Conservation (phyloP, 2,888 invertebrate genomes). For the Patella caerulea region DNA sequence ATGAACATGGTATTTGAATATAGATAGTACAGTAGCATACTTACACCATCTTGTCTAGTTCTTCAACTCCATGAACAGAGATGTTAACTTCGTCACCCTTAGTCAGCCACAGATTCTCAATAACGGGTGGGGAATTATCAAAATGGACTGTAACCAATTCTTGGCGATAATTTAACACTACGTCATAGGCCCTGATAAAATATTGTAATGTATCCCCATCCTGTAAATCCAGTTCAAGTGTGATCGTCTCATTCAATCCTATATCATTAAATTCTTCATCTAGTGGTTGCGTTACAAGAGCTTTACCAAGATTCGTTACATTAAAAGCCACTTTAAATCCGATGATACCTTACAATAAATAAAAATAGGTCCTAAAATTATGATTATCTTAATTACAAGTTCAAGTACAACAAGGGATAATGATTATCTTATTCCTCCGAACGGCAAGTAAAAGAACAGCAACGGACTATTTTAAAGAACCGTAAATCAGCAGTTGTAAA, state of each 20-base stretch:
- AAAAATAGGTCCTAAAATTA: background rate
- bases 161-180: conserved; percentile 29
- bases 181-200: conserved; percentile 36
- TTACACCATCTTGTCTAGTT: conserved; percentile 35
- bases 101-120: conserved; percentile 40
- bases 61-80: conserved; percentile 35
- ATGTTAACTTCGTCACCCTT: conserved; percentile 28
- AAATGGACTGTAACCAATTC: conserved; percentile 35
- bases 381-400: background rate
- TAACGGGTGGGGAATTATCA: conserved; percentile 41
- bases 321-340: conserved; percentile 30
- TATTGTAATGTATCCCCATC: conserved; percentile 39
- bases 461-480: background rate
- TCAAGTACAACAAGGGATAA: background rate
- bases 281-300: background rate
- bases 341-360: conserved; percentile 29
- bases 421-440: background rate
- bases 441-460: conserved; percentile 11
- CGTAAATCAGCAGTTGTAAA: background rate
- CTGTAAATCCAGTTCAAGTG: conserved; percentile 12
- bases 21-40: conserved; percentile 17
- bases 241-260: background rate
- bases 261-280: background rate
- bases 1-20: no score
- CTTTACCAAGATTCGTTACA: conserved; percentile 20